phyloP scores from a whole-genome alignment of 1,140 invertebrate species.

The Leguminivora glycinivorella region DNA sequence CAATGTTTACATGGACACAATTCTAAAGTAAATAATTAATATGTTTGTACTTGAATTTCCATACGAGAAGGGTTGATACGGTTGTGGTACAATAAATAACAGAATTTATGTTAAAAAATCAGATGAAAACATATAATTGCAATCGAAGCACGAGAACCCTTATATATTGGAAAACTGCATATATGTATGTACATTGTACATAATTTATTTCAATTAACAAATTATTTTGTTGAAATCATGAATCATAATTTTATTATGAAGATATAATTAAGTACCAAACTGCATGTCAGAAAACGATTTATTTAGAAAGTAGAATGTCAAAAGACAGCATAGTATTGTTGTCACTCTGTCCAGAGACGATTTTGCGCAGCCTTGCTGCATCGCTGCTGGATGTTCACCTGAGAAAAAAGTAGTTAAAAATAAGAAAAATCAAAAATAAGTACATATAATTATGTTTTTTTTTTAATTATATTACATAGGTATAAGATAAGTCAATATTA shows the following conservation, averaged over 20 bases:
- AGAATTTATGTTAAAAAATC: too few relatives aligned
- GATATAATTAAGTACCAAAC: slow-evolving; percentile 52
- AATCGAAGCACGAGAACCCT: too few relatives aligned
- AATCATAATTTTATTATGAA: background rate
- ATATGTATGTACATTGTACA: background rate
- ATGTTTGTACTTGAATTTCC: too few relatives aligned
- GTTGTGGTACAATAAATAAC: too few relatives aligned
- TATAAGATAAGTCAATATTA: too few relatives aligned
- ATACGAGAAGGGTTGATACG: too few relatives aligned
- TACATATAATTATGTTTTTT: too few relatives aligned
- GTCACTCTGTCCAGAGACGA: slow-evolving; percentile 58
- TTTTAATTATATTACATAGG: background rate
- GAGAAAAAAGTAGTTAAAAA: slow-evolving; percentile 36
- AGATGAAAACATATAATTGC: too few relatives aligned
- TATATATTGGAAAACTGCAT: too few relatives aligned
- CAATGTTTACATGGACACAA: too few relatives aligned
- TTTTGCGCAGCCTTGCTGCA: slow-evolving; percentile 68
- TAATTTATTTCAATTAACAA: background rate
- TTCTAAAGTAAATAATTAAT: too few relatives aligned
- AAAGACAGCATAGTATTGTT: slow-evolving; percentile 48
- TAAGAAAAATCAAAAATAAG: background rate
- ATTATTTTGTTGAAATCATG: background rate
- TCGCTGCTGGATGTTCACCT: slow-evolving; percentile 72
- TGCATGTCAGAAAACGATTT: slow-evolving; percentile 44
- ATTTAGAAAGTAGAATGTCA: slow-evolving; percentile 43